A percentile compares a stretch with the other conserved stretches of the same genome.
Conservation (phyloP, 2,888 invertebrate genomes). For the Pollenia griseotomentosa region DNA sequence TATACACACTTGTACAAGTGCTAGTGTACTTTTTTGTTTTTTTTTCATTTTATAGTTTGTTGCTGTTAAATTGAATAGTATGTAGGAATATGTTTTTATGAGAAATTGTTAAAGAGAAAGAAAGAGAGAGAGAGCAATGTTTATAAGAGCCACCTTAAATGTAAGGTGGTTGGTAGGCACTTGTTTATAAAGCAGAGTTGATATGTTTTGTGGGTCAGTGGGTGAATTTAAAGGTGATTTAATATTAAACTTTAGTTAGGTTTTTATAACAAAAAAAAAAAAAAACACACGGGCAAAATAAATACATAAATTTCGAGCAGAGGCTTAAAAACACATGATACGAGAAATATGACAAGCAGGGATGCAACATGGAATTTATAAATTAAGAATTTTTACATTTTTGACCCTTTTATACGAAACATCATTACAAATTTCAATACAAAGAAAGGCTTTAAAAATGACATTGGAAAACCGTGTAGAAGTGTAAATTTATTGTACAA, state of each 20-base stretch:
- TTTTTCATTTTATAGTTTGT: slow-evolving; percentile 51
- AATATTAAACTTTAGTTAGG: slow-evolving; percentile 60
- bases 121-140: slow-evolving; percentile 16
- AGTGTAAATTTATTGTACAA: too few species aligned
- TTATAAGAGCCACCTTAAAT: slow-evolving; percentile 31
- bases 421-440: too few species aligned
- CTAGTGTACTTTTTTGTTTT: slow-evolving; percentile 31
- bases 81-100: slow-evolving; percentile 2
- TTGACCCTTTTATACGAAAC: not conserved
- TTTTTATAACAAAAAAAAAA: slow-evolving; percentile 18
- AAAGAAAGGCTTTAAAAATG: too few species aligned
- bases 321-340: slow-evolving; percentile 20
- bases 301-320: slow-evolving; percentile 13
- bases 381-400: not conserved
- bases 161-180: slow-evolving; percentile 42
- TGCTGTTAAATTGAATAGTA: slow-evolving; percentile 31
- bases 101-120: slow-evolving; percentile 1
- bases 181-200: slow-evolving; percentile 64
- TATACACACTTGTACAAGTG: slow-evolving; percentile 11
- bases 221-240: slow-evolving; percentile 73
- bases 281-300: slow-evolving; percentile 1
- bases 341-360: slow-evolving; percentile 18
- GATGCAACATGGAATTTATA: slow-evolving; percentile 2
- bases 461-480: too few species aligned
- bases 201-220: slow-evolving; percentile 72